Base-by-base conservation (phyloP, 2,888 invertebrate species). In the Phorcus lineatus region DNA sequence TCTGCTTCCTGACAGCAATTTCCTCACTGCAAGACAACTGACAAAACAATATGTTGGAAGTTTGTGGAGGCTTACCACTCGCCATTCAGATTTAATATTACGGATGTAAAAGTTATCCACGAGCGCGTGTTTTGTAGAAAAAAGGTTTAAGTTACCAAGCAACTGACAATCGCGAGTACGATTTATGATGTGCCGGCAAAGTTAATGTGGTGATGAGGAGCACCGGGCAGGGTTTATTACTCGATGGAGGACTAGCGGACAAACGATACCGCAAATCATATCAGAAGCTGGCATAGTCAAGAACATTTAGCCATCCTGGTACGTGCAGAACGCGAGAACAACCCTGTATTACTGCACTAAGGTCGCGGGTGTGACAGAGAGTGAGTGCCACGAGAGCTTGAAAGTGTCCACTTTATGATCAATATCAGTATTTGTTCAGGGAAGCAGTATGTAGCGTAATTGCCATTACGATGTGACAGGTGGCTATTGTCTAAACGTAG, bases 111-210 rank as follows among this genome's bases (percentile, higher is more conserved):
- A 62, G 28, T 62, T 62, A 28, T 62, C 62, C 11, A 11, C 24
- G 62, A 24, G 62, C 24, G 62, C 28, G 28, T 62, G 62, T 62
- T 62, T 62, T 62, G 62, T 62, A 17, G 62, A 22, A 62, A 62
- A 57, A 62, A 19, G 62, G 62, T n/a, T 62, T 62, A 62, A 62
- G 62, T 62, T 62, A 24, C 62, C 62, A 13, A 24, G 62, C 62
- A 62, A 62, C 62, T 19, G 62, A 24, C 24, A 62, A 62, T 16
- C 24, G 62, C 28, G 28, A 28, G 62, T 62, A 24, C 28, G 62
- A 24, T 62, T 62, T 62, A 62, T 62, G 24, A 62, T 62, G 62
- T 62, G 28, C 28, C 28, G 24, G 62, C 28, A 24, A 28, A 62
- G 62, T 62, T 62, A 62, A 62, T 62, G 62, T 28, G 62, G 62